A percentile compares a stretch with the other conserved stretches of the same genome.
Evolutionary conservation across 2,797 vertebrate species (phyloP).

Genomic region (Myoxocephalus aenaeus): DNA sequence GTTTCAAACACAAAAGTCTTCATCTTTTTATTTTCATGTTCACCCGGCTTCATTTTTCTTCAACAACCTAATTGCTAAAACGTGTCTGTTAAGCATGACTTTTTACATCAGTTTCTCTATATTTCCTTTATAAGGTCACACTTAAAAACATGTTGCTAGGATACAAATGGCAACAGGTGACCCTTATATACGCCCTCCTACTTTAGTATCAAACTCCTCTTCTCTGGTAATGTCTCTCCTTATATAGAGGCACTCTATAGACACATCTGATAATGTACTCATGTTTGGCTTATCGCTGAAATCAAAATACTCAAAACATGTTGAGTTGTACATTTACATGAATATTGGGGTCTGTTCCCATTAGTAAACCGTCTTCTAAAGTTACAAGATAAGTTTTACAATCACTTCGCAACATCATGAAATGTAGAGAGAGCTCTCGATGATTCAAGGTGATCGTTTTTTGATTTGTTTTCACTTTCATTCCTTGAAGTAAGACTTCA

Average conservation of each 20-base stretch:
- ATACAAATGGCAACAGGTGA: slow-evolving; percentile 42
- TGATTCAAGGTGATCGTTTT: not conserved
- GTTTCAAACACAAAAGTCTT: not conserved
- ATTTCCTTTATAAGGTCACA: not conserved
- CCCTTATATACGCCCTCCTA: slow-evolving; percentile 2
- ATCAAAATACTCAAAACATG: not conserved
- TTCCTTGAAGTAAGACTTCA: not conserved
- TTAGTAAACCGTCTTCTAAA: not conserved
- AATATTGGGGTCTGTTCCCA: not conserved
- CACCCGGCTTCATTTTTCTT: not conserved
- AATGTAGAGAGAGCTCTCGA: not conserved
- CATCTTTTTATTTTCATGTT: too few species aligned
- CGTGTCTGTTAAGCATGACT: not conserved
- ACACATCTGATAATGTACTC: not conserved
- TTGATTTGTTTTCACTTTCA: not conserved
- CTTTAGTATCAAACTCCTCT: slow-evolving; percentile 22
- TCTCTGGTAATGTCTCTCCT: slow-evolving; percentile 15
- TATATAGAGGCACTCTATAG: not conserved
- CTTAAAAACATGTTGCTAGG: slow-evolving; percentile 37
- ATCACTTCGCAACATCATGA: not conserved
- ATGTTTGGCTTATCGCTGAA: not conserved
- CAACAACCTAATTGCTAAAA: not conserved
- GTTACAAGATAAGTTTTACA: not conserved
- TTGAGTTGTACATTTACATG: not conserved
- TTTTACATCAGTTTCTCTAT: slow-evolving; percentile 13